A percentile compares a stretch with the other conserved stretches of the same genome.
Conservation (phyloP, 2,797 vertebrate species). For the Acanthurus leucopareius region DNA sequence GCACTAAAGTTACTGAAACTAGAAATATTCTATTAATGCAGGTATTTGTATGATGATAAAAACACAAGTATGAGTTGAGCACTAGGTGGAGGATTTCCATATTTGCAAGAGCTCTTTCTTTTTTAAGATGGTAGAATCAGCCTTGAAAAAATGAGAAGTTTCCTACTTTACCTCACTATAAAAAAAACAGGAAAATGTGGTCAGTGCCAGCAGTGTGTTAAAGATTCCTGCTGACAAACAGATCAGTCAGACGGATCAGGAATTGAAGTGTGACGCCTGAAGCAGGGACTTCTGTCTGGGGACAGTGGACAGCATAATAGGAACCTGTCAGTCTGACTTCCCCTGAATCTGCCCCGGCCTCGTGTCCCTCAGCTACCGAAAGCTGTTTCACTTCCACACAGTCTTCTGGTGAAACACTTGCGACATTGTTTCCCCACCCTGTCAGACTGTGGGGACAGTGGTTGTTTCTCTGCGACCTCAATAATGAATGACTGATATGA, state of each 20-base stretch:
- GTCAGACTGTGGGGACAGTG: not conserved
- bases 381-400: conserved; percentile 78
- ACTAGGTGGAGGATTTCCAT: not conserved
- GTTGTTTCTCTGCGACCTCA: not conserved
- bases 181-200: conserved; percentile 25
- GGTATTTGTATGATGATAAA: not conserved
- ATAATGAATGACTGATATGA: not conserved
- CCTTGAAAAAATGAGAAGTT: not conserved
- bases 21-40: not conserved
- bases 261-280: conserved; percentile 17
- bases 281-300: conserved; percentile 32
- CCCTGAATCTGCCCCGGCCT: conserved; percentile 35
- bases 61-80: not conserved
- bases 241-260: conserved; percentile 12
- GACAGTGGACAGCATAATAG: conserved; percentile 42
- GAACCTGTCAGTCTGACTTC: conserved; percentile 69
- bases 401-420: conserved; percentile 56
- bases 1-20: not conserved
- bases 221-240: conserved; percentile 40
- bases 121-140: not conserved
- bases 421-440: conserved; percentile 46
- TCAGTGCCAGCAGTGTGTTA: not conserved
- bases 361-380: conserved; percentile 28
- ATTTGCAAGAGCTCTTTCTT: not conserved
- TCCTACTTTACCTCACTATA: not conserved